Conservation (phyloP, 2,797 vertebrate species). For the Squalus acanthias region DNA sequence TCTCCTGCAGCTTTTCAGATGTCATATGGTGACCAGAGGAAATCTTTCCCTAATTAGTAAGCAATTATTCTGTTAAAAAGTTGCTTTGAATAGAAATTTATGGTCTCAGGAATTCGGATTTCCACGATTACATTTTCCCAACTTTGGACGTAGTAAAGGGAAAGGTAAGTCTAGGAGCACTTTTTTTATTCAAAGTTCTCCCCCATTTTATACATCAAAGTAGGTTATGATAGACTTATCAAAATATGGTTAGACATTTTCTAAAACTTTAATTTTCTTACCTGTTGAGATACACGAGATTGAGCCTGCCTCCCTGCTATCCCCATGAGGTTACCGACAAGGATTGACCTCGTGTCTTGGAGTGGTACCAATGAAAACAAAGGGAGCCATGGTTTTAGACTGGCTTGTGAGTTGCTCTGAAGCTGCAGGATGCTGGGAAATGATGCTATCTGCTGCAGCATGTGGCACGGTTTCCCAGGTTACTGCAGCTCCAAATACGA, state of each 20-base stretch:
- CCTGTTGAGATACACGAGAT: not conserved
- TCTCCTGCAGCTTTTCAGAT: not conserved
- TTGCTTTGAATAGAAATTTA: not conserved
- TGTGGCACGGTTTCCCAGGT: not conserved
- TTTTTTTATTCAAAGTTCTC: not conserved
- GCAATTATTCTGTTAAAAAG: not conserved
- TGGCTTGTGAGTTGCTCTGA: not conserved
- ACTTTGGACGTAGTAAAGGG: not conserved
- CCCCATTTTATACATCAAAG: not conserved
- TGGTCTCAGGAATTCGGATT: conserved; percentile 3
- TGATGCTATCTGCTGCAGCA: not conserved
- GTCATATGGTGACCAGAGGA: not conserved
- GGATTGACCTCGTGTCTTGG: not conserved
- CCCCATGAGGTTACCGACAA: not conserved
- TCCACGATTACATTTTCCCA: not conserved
- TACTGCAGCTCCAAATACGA: not conserved
- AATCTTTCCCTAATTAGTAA: not conserved
- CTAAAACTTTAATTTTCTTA: not conserved
- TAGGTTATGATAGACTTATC: not conserved
- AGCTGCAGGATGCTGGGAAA: not conserved
- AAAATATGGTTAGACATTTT: conserved; percentile 16
- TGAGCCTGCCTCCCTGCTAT: not conserved
- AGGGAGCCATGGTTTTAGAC: not conserved
- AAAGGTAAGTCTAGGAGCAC: not conserved
- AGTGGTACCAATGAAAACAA: not conserved